A percentile compares a stretch with the other conserved stretches of the same genome.
Conservation (phyloP, 2,888 invertebrate genomes). For the Sinotaia quadrata region DNA sequence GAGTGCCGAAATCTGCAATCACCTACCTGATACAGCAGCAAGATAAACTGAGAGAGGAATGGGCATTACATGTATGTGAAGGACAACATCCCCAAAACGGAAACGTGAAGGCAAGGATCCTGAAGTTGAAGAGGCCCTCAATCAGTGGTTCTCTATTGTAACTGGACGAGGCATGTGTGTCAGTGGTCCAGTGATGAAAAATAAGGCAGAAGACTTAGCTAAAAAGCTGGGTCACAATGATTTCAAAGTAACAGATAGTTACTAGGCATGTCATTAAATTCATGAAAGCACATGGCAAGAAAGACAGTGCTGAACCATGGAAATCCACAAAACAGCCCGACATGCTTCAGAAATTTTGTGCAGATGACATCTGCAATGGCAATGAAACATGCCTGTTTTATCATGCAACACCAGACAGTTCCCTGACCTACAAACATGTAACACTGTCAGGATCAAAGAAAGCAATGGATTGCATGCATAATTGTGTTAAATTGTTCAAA, state of each 20-base stretch:
- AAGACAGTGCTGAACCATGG: neutral
- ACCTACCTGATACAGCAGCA: too few relatives aligned
- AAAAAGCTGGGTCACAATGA: neutral
- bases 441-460: neutral
- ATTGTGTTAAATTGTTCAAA: neutral
- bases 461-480: neutral
- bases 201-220: too few relatives aligned
- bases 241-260: neutral
- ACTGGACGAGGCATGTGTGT: constrained; percentile 3
- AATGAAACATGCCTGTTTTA: neutral
- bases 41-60: too few relatives aligned
- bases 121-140: too few relatives aligned
- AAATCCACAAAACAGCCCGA: neutral
- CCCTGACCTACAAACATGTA: neutral
- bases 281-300: neutral
- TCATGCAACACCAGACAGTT: neutral
- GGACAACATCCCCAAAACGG: too few relatives aligned
- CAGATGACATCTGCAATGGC: neutral
- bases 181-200: constrained; percentile 8
- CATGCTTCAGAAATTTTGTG: neutral
- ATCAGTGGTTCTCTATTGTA: too few relatives aligned
- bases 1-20: too few relatives aligned
- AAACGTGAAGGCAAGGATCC: too few relatives aligned
- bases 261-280: neutral
- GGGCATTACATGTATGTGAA: too few relatives aligned